Evolutionary conservation across 2,113 vertebrate species (phyloP).

Genomic region (Vulpes ferrilata): DNA sequence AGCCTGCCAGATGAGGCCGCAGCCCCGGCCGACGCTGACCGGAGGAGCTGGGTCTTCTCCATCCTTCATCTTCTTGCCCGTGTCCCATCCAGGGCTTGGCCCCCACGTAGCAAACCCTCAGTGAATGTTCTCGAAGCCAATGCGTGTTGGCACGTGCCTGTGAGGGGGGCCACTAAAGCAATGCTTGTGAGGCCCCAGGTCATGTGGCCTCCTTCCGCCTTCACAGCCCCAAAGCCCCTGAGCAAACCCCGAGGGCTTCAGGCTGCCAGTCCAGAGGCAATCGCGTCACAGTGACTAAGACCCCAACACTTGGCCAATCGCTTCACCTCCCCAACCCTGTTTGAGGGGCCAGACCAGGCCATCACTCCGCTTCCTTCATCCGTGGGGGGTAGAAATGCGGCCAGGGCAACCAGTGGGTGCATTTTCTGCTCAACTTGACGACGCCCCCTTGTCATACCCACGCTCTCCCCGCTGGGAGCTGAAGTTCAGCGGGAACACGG

Average conservation of each 20-base stretch:
- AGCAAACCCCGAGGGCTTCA: not conserved
- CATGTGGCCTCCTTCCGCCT: not conserved
- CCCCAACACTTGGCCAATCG: not conserved
- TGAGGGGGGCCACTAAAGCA: not conserved
- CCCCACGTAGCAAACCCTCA: not conserved
- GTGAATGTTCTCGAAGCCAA: not conserved
- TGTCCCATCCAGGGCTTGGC: not conserved
- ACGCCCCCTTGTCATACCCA: not conserved
- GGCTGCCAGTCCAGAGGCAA: not conserved
- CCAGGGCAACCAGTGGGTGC: not conserved
- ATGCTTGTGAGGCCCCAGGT: not conserved
- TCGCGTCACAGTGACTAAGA: not conserved
- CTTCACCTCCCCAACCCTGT: not conserved
- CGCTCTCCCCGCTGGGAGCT: not conserved
- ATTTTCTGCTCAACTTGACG: not conserved
- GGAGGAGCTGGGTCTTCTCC: not conserved
- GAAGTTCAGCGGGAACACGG: not conserved
- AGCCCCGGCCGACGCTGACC: fast-evolving
- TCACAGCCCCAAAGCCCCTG: not conserved
- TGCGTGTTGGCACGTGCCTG: fast-evolving
- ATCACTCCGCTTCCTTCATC: not conserved
- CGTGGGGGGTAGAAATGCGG: not conserved
- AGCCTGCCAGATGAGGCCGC: not conserved
- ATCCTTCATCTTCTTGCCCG: fast-evolving
- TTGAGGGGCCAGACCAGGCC: not conserved